Conservation (phyloP, 2,797 vertebrate genomes). For the Thalassophryne amazonica region DNA sequence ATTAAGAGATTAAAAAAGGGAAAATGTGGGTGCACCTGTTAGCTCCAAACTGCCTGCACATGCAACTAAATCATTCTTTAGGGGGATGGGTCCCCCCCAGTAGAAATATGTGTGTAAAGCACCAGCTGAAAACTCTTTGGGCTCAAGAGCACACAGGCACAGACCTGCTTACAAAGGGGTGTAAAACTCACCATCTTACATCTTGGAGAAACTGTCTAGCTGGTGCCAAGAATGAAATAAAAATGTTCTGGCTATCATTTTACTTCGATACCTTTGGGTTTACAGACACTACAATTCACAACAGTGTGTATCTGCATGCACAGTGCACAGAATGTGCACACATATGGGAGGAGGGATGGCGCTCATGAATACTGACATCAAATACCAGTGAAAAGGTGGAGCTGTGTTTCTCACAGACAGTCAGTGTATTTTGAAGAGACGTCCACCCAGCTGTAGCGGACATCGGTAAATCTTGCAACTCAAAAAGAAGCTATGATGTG, state of each 20-base stretch:
- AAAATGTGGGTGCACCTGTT: background rate
- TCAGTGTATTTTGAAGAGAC: background rate
- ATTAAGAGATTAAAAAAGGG: background rate
- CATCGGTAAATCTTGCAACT: no score
- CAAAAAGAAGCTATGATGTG: no score
- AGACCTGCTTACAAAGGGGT: background rate
- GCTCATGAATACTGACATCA: slow-evolving; percentile 13
- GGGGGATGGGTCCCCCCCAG: slow-evolving; percentile 2
- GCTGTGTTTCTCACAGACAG: slow-evolving; percentile 3
- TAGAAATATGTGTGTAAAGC: slow-evolving; percentile 10
- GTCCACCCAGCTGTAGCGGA: slow-evolving; percentile 4
- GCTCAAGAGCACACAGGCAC: background rate
- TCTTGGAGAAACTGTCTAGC: background rate
- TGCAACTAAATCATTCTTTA: slow-evolving; percentile 2
- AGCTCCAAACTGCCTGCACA: background rate
- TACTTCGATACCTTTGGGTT: slow-evolving; percentile 1
- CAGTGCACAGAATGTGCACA: slow-evolving; percentile 1
- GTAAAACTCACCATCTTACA: background rate
- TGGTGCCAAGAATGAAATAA: slow-evolving; percentile 3
- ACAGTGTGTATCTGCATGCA: background rate
- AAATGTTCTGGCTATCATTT: slow-evolving; percentile 12
- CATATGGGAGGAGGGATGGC: background rate
- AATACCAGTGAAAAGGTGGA: slow-evolving; percentile 38
- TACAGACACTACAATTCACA: slow-evolving; percentile 14
- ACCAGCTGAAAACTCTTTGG: background rate